Percentiles rank a stretch among this genome's conserved stretches.
These are phyloP conservation scores for Venusia cambrica DNA, from an alignment of 2,888 invertebrate species.

Conservation along the genomic window DNA sequence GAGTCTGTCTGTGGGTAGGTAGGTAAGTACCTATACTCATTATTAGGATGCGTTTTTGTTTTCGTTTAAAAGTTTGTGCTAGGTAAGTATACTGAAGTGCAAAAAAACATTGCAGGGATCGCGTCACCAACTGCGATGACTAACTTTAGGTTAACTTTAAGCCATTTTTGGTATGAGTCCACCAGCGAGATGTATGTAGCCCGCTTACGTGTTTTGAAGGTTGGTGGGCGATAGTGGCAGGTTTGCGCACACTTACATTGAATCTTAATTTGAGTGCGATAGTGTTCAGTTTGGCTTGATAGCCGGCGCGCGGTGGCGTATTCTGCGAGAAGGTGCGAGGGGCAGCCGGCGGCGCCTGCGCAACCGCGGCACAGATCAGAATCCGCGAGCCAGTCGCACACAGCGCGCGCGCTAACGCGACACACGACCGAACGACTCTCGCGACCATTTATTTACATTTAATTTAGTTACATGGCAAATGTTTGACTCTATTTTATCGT, in stretches of 20 bases:
- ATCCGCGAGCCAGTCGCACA: conserved; percentile 72
- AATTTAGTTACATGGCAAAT: conserved; percentile 59
- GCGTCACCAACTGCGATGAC: conserved; percentile 35
- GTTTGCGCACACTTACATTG: neutral
- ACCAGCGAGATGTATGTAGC: conserved; percentile 67
- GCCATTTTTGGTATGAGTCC: conserved; percentile 75
- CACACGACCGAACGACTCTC: conserved; percentile 76
- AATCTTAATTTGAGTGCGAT: neutral
- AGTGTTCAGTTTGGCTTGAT: conserved; percentile 13
- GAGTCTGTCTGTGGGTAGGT: too few relatives aligned
- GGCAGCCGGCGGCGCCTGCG: conserved; percentile 39
- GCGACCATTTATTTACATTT: conserved; percentile 55
- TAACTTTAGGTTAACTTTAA: conserved; percentile 51
- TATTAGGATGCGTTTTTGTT: too few relatives aligned
- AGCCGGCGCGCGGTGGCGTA: conserved; percentile 22
- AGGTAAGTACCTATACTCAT: too few relatives aligned
- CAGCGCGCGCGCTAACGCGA: conserved; percentile 69
- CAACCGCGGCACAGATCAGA: conserved; percentile 56
- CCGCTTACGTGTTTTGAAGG: conserved; percentile 76
- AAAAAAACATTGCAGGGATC: too few relatives aligned
- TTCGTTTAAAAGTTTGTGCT: too few relatives aligned
- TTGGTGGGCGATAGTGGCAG: conserved; percentile 57
- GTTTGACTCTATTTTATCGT: conserved; percentile 58
- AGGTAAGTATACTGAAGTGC: too few relatives aligned
- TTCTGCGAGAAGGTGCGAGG: conserved; percentile 24